Base-by-base conservation (phyloP, 2,888 invertebrate genomes). In the Polymixis lichenea region DNA sequence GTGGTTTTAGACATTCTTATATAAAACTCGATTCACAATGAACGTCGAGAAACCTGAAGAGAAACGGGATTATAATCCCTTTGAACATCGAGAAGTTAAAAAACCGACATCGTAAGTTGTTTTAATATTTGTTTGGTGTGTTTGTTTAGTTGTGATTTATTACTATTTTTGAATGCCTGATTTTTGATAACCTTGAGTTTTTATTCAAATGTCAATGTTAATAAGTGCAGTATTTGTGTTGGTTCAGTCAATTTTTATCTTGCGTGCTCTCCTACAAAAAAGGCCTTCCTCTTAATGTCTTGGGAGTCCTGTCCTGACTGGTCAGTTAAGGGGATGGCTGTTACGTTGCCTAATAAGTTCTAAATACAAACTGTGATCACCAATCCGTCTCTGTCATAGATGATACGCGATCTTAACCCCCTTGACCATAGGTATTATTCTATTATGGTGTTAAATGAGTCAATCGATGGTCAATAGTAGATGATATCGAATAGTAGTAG, bases 41-140 rank as follows among this genome's bases (percentile, higher is more conserved):
- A 88, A 87, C 77, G 89, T 79, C 60, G 88, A 86, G 46, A 88
- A 89, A 73, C 86, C 80, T 65, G 86, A 85, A 68, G 88, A 84
- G 53, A 89, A 86, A 71, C 87, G 89, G 70, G 91, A 93, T 58
- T 96, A 96, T 72, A 90, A 97, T 86, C 96, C 96, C 0, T 96
- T 93, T 74, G 95, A 95, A 77, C 95, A 97, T 83, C 93, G 96
- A 58, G 81, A 93, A 83, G 95, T 96, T 22, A 92, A 94, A 85
- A 95, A 96, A 87, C 96, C 96, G 28, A 95, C 92, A 80, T 96
- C 96, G 96, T 97, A 91, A 96, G 96, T 96, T 65, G 58, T 65
- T 70, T 61, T 28, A 28, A 4, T 78, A 60, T 82, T 83, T 71
- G 11, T 76, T 61, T 69, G 4, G 15, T n/a, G 43, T 69, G n/a